Base-by-base conservation (phyloP, 2,888 invertebrate genomes). In the Drosophila merina region DNA sequence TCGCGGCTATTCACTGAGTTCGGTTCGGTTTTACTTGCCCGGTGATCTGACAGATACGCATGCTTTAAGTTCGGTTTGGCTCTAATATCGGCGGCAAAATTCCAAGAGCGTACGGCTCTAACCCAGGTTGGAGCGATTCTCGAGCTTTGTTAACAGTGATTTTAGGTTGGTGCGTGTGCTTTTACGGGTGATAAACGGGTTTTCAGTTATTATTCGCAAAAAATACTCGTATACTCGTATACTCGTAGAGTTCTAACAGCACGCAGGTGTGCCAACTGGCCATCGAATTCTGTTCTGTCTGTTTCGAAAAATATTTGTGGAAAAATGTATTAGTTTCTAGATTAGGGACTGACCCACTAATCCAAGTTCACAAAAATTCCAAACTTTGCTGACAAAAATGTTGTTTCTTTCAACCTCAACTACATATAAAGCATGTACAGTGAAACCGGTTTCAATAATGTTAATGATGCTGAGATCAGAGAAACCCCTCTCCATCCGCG, bases 361-460 rank as follows among this genome's bases (percentile, higher is more conserved):
- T 47, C 38, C 54, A 30, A 52, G 50, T 42, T 70, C 51, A 57
- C 62, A 44, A 54, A 73, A 58, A 79, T 78, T 76, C 74, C 77
- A 72, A 76, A 75, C 79, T 26, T 67, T 25, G 28, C 42, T 64
- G 49, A 57, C 50, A 59, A 62, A 56, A 20, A 40, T 66, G 58
- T 73, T 79, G 71, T 72, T 79, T 77, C 71, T 71, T 67, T 67
- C 54, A 57, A 79, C 44, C 26, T 57, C 57, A 66, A 71, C 67
- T 85, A 36, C 36, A 12, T 36, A 84, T 79, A 84, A 83, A 86
- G 77, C 77, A 86, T 66, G 67, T 31, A 70, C 70, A 48, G 40
- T 49, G 66, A 66, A 79, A 81, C 80, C 80, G 86, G 81, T 81
- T 86, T 77, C 67, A 77, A 73, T 66, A 63, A 79, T 68, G 64